Conservation (phyloP, 2,113 vertebrate genomes). For the Phrynocephalus versicolor region DNA sequence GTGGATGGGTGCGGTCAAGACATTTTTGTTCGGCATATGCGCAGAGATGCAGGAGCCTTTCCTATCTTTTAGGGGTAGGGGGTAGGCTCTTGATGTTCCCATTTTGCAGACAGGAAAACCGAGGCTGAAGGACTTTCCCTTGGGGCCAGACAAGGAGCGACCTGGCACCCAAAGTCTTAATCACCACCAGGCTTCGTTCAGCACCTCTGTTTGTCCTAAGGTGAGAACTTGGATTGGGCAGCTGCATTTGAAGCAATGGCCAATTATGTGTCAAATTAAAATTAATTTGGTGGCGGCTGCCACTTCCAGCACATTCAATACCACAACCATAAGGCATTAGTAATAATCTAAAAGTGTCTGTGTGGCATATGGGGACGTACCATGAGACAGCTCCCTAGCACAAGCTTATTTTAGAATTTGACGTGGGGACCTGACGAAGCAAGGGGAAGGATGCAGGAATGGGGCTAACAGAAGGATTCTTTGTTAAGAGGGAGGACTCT, state of each 20-base stretch:
- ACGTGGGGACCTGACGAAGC: not conserved
- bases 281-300: not conserved
- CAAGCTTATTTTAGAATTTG: not conserved
- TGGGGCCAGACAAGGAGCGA: not conserved
- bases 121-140: not conserved
- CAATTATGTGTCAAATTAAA: not conserved
- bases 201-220: not conserved
- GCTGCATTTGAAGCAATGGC: not conserved
- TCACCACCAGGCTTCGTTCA: not conserved
- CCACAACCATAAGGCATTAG: too few relatives aligned
- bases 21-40: too few relatives aligned
- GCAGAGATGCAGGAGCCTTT: too few relatives aligned
- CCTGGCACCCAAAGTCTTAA: not conserved
- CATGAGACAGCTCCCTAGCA: not conserved
- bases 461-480: not conserved
- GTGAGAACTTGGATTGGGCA: not conserved
- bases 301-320: too few relatives aligned
- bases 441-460: not conserved
- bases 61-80: not conserved
- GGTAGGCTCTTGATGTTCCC: not conserved
- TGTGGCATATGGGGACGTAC: not conserved
- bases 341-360: too few relatives aligned
- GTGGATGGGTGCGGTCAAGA: too few relatives aligned
- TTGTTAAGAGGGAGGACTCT: not conserved
- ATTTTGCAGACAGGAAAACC: not conserved